phyloP scores from a whole-genome alignment of 2,113 vertebrate genomes.

The Phainopepla nitens region DNA sequence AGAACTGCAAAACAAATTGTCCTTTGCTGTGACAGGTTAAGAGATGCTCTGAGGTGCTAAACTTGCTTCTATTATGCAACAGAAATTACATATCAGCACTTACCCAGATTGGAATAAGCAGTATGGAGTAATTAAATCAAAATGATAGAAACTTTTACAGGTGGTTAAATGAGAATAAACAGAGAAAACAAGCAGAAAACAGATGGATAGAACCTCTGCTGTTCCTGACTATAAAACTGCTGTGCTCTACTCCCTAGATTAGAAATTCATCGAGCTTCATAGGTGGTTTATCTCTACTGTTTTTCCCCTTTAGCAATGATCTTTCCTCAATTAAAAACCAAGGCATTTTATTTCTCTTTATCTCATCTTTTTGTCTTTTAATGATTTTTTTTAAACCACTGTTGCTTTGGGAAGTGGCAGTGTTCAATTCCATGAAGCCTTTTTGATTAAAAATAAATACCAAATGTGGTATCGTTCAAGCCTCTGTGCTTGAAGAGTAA shows the following conservation, averaged over 20 bases:
- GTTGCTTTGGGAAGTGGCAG: neutral
- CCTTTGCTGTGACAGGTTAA: neutral
- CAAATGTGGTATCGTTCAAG: neutral
- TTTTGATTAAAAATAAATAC: neutral
- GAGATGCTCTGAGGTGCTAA: neutral
- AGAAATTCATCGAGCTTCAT: neutral
- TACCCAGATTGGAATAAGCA: neutral
- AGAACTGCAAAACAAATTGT: neutral
- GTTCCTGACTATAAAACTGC: neutral
- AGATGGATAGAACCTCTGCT: neutral
- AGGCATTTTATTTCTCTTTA: neutral
- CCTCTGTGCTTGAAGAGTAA: neutral
- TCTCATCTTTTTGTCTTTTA: neutral
- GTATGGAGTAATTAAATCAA: neutral
- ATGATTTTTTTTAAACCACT: neutral
- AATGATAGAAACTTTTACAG: neutral
- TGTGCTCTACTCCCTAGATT: neutral
- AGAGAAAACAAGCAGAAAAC: neutral
- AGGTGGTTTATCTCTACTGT: neutral
- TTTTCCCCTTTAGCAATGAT: neutral
- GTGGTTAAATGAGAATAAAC: neutral
- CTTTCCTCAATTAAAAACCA: neutral
- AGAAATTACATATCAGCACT: neutral
- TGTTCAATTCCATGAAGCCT: neutral
- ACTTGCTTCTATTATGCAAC: neutral